A percentile compares a stretch with the other conserved stretches of the same genome.
phyloP scores from a whole-genome alignment of 1,140 invertebrate genomes.

The Battus philenor region DNA sequence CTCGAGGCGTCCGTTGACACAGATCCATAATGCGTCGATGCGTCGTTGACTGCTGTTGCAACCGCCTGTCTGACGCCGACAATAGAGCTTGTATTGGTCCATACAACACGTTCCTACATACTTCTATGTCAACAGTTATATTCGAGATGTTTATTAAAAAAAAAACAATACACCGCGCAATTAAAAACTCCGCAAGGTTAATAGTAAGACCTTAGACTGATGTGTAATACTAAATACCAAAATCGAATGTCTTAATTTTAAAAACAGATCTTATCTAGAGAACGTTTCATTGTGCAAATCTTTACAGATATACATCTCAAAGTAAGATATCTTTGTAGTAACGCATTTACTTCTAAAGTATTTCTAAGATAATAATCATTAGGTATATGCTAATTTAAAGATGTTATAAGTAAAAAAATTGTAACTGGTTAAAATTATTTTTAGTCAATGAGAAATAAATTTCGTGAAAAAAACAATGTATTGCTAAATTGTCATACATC shows the following conservation, averaged over 20 bases:
- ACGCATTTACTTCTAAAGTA: too few relatives aligned
- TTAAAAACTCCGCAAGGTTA: background rate
- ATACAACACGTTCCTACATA: background rate
- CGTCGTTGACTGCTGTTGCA: slow-evolving; percentile 9
- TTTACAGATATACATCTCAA: too few relatives aligned
- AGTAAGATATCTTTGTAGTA: too few relatives aligned
- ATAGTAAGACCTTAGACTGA: background rate
- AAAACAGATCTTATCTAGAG: background rate
- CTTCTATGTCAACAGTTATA: background rate
- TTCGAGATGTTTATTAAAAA: background rate
- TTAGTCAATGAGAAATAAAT: too few relatives aligned
- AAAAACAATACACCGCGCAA: background rate
- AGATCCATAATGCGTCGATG: slow-evolving; percentile 14
- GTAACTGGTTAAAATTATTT: too few relatives aligned
- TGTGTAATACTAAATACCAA: background rate
- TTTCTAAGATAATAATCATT: too few relatives aligned
- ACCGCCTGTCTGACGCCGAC: slow-evolving; percentile 8
- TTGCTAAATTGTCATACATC: slow-evolving; percentile 10
- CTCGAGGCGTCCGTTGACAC: slow-evolving; percentile 2
- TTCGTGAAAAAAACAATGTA: slow-evolving; percentile 11
- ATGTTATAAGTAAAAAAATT: too few relatives aligned
- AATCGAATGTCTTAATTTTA: background rate
- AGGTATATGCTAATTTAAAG: too few relatives aligned
- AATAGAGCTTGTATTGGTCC: background rate
- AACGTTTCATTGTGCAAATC: background rate